Evolutionary conservation across 1,140 invertebrate species (phyloP).

Genomic region (Drosophila burlai): DNA sequence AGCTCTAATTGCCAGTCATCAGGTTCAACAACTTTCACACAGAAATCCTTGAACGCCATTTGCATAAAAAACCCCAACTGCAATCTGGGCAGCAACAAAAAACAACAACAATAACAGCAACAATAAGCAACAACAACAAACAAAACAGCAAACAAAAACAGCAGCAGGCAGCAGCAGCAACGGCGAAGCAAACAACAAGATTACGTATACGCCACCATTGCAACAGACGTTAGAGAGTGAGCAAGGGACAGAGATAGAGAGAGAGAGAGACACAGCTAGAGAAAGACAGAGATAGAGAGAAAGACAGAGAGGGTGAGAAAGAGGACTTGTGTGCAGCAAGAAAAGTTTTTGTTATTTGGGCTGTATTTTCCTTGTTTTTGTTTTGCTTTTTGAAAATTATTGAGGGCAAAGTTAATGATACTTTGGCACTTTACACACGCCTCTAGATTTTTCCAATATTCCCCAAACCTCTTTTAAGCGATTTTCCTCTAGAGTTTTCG

Average conservation of each 20-base stretch:
- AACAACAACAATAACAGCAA: slow-evolving; percentile 1
- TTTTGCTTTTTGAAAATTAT: slow-evolving; percentile 15
- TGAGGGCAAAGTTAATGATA: slow-evolving; percentile 39
- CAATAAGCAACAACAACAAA: slow-evolving; percentile 12
- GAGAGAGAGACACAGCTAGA: not conserved
- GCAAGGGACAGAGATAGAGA: not conserved
- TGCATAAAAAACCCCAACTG: slow-evolving; percentile 59
- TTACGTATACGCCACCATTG: slow-evolving; percentile 80
- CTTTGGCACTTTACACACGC: slow-evolving; percentile 5
- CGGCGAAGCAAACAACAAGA: slow-evolving; percentile 60
- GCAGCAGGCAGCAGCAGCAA: slow-evolving; percentile 7
- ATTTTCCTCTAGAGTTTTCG: not conserved
- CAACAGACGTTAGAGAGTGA: slow-evolving; percentile 45
- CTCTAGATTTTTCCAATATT: slow-evolving; percentile 4
- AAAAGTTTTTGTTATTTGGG: slow-evolving; percentile 23
- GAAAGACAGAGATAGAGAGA: not conserved
- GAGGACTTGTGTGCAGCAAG: slow-evolving; percentile 21
- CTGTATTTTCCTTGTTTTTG: slow-evolving; percentile 1
- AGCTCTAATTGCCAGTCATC: slow-evolving; percentile 76
- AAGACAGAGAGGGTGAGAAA: not conserved
- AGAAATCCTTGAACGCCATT: slow-evolving; percentile 85
- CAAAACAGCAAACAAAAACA: slow-evolving; percentile 28
- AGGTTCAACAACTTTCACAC: slow-evolving; percentile 85
- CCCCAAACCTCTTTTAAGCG: not conserved
- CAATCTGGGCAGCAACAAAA: slow-evolving; percentile 35